These are phyloP conservation scores for Taenioides sp. DNA, from an alignment of 2,797 vertebrate species.

Conservation along the genomic window DNA sequence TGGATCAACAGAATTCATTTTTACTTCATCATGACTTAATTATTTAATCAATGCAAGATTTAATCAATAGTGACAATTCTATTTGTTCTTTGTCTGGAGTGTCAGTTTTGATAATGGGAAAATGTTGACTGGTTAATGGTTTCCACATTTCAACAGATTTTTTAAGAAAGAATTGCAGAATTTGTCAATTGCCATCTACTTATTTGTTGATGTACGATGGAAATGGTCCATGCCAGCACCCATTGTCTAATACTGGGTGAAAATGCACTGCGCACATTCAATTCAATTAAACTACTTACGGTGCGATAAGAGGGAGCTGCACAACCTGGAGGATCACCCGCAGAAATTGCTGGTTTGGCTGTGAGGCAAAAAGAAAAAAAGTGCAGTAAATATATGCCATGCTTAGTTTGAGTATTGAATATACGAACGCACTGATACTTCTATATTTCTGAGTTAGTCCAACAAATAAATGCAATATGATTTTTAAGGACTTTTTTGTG, in stretches of 20 bases:
- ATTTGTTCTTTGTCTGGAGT: background rate
- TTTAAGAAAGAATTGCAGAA: background rate
- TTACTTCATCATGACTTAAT: slow-evolving; percentile 7
- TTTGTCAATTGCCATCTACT: background rate
- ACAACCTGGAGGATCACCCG: background rate
- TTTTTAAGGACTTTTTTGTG: no score
- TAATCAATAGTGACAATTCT: slow-evolving; percentile 7
- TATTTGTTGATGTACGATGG: background rate
- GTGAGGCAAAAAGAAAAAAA: background rate
- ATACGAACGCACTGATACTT: no score
- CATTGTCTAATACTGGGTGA: background rate
- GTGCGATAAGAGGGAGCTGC: background rate
- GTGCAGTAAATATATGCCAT: no score
- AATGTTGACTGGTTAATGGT: background rate
- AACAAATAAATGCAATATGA: no score
- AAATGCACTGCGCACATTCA: background rate
- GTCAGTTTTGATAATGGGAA: background rate
- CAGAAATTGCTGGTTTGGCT: background rate
- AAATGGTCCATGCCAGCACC: background rate
- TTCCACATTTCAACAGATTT: background rate
- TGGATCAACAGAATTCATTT: background rate
- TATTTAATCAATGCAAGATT: background rate
- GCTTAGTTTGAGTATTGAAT: no score
- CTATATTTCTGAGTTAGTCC: no score
- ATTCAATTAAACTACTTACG: background rate